Evolutionary conservation across 2,888 invertebrate genomes (phyloP), one percentile per base, ranked within the genome.

Genomic region (Cremastobaeus sp.): DNA sequence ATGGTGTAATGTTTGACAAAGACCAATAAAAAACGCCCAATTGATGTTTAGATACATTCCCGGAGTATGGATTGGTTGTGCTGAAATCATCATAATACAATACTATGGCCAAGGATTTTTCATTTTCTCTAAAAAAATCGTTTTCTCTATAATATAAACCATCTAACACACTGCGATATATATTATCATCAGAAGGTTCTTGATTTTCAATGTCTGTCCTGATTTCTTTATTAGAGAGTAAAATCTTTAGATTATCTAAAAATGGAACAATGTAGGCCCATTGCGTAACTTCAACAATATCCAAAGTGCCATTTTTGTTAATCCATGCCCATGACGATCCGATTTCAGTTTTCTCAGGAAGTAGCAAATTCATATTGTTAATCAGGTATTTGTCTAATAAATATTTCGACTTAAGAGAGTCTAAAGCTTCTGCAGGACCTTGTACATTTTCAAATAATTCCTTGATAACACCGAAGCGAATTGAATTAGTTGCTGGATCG

Each of bases 191-290:
- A 21, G 54, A 28, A 1, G 20, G 3, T 47, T 17, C 35, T 6
- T 28, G 48, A 54, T 74, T 66, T 14, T 74, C 59, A 32, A 76
- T 43, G 47, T 60, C 52, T 1, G 18, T 17, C n/a, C 66, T 34
- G 8, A 77, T 43, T 43, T 69, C 70, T 3, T 68, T 43, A 52
- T 76, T 77, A 11, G 21, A 32, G 9, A 77, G 17, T 15, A 76
- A 52, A 18, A 54, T 64, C 50, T 47, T 35, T 12, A 77, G 62
- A 50, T 72, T 76, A 1, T 64, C 34, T 0, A 74, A 15, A 35
- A 78, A 70, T 3, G 76, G 70, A 3, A 78, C 59, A 32, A 73
- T 43, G 32, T 71, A 74, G 12, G 74, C 76, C 45, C 37, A 32
- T 18, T 60, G 18, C 6, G 50, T n/a, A 12, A 62, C 47, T 20